Conservation (phyloP, 2,888 invertebrate species). For the Lysandra bellargus region DNA sequence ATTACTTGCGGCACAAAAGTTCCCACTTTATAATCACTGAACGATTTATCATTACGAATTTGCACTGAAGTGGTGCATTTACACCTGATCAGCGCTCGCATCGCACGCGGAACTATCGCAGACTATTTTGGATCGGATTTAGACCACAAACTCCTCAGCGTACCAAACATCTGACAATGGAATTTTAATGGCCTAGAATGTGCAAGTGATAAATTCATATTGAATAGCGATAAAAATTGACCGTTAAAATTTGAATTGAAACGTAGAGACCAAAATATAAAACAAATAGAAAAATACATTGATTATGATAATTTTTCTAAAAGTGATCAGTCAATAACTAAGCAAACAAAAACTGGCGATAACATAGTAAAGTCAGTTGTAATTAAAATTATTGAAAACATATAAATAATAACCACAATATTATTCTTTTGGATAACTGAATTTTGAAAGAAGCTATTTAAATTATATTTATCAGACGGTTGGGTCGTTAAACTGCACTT, state of each 20-base stretch:
- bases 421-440: neutral
- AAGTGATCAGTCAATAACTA: neutral
- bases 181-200: conserved; percentile 40
- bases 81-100: conserved; percentile 67
- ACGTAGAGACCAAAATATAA: neutral
- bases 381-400: too few relatives aligned
- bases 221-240: neutral
- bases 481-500: conserved; percentile 11
- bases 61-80: conserved; percentile 46
- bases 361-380: too few relatives aligned
- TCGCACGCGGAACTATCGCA: conserved; percentile 69
- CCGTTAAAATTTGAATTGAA: neutral
- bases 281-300: neutral
- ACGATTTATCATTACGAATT: conserved; percentile 32
- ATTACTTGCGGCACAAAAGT: neutral
- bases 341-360: neutral
- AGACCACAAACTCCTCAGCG: conserved; percentile 69
- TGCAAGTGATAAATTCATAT: conserved; percentile 14
- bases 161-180: conserved; percentile 48
- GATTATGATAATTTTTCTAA: neutral
- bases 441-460: neutral
- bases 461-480: neutral
- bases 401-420: too few relatives aligned
- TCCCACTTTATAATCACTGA: conserved; percentile 9
- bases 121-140: conserved; percentile 72